Conservation (phyloP, 2,797 vertebrate genomes). For the Chloroceryle inda region DNA sequence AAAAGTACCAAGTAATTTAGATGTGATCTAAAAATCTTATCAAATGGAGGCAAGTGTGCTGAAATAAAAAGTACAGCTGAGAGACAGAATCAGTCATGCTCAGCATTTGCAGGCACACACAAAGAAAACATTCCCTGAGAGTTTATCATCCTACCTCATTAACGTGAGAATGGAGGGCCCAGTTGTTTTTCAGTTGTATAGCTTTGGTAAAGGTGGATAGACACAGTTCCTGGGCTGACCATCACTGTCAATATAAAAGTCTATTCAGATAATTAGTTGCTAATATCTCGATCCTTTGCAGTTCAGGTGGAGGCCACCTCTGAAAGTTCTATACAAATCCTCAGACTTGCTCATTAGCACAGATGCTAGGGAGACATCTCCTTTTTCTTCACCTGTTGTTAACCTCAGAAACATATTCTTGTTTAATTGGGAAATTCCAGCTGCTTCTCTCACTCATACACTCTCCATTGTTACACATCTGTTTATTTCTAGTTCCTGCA, state of each 20-base stretch:
- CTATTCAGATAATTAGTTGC: conserved; percentile 10
- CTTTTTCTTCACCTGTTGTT: neutral
- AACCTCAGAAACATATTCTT: neutral
- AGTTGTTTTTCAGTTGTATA: neutral
- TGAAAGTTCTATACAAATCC: neutral
- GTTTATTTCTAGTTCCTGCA: conserved; percentile 16
- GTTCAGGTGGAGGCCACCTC: neutral
- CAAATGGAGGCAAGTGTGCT: neutral
- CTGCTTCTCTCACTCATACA: neutral
- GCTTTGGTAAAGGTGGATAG: neutral
- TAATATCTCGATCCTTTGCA: neutral
- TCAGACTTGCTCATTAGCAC: neutral
- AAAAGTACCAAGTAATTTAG: neutral
- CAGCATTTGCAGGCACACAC: neutral
- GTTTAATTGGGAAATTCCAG: conserved; percentile 16
- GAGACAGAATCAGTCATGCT: neutral
- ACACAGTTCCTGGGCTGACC: neutral
- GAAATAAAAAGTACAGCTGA: neutral
- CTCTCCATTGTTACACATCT: neutral
- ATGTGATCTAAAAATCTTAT: neutral
- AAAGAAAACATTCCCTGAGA: neutral
- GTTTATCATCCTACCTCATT: neutral
- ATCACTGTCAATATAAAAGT: conserved; percentile 2
- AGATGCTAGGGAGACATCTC: neutral
- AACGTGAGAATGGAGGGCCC: neutral